phyloP scores from a whole-genome alignment of 2,797 vertebrate species.

The Bradypus variegatus region DNA sequence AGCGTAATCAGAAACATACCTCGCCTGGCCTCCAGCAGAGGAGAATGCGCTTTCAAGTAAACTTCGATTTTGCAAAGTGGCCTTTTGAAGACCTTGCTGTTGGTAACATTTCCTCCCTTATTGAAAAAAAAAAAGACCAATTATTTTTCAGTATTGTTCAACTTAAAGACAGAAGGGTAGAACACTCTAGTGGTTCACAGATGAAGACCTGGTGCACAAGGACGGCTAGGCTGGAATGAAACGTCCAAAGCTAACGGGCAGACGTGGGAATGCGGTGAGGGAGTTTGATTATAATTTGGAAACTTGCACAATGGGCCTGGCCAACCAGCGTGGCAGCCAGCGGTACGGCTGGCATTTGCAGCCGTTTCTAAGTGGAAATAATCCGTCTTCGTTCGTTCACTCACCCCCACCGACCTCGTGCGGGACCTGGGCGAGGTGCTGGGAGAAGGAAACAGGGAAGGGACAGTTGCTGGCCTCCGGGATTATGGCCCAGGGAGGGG shows the following conservation, averaged over 20 bases:
- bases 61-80: conserved; percentile 71
- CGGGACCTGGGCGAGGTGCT: not conserved
- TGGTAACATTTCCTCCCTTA: conserved; percentile 71
- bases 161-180: conserved; percentile 51
- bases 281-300: conserved; percentile 59
- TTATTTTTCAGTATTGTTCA: conserved; percentile 72
- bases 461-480: not conserved
- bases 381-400: not conserved
- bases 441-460: not conserved
- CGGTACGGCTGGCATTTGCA: conserved; percentile 49
- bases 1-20: conserved; percentile 80
- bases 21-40: conserved; percentile 74
- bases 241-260: conserved; percentile 60
- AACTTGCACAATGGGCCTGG: conserved; percentile 48
- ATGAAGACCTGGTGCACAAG: conserved; percentile 47
- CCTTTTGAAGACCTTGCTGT: conserved; percentile 74
- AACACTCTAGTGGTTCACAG: conserved; percentile 66
- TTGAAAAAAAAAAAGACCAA: conserved; percentile 61
- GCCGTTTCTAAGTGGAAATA: conserved; percentile 41
- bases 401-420: rapidly evolving
- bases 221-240: conserved; percentile 50
- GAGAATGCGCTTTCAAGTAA: conserved; percentile 75
- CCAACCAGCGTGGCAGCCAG: conserved; percentile 53
- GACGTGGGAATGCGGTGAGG: conserved; percentile 39
- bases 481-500: no score